Evolutionary conservation across 2,888 invertebrate species (phyloP), one percentile per base, ranked within the genome.

Genomic region (Drosophila glabriapex): DNA sequence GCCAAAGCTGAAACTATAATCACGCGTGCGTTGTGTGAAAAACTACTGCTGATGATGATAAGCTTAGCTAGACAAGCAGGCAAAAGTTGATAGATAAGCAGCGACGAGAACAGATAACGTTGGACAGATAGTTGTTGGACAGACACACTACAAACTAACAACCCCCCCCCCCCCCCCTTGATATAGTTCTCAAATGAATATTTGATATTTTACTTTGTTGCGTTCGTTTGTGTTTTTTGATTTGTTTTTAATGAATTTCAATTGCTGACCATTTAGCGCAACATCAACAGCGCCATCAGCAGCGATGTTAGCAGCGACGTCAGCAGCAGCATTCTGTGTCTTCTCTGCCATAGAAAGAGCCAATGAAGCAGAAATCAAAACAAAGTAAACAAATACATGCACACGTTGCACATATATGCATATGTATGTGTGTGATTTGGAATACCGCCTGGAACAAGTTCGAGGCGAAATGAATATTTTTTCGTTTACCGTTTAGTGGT

Each of bases 171-270:
- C 3, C 6, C 16, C 4, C 0, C 0, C 1, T 50, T n/a, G 29
- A 55, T 53, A 50, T 35, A 43, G 29, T 69, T 28, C 49, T 78
- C 39, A 46, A 65, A 75, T 73, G 68, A 59, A 49, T 80, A 63
- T 59, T 33, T 66, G 52, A 76, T 68, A 74, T 73, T 54, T 54
- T 31, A 28, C n/a, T 29, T 49, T 25, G 33, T 65, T 53, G 39
- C 37, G 31, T 25, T 39, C 41, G 37, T 49, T 62, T 64, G 46
- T 65, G 74, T 71, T 80, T 81, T 80, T 46, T 80, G 85, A 84
- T 81, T 81, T 84, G 73, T 70, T 81, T 81, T 81, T 82, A 81
- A 81, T 81, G 78, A 81, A 81, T 81, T 81, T 84, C 85, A 81
- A 81, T 81, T 84, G 80, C 33, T 56, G 66, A 33, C 66, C 82